These are phyloP conservation scores for Silvanus unidentatus DNA, from an alignment of 2,888 invertebrate genomes.

Conservation along the genomic window DNA sequence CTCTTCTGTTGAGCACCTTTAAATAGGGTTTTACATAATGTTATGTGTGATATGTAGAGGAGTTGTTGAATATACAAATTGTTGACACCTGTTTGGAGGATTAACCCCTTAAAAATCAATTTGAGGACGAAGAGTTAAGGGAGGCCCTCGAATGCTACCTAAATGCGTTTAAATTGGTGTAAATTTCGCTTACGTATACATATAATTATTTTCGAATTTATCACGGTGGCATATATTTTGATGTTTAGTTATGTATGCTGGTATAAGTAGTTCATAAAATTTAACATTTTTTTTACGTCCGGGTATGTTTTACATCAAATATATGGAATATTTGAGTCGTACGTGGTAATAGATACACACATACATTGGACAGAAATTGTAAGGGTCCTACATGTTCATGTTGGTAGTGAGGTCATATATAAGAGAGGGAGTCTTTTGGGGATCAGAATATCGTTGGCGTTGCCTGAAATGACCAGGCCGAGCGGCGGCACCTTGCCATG, in stretches of 20 bases:
- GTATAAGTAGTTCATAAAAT: too few species aligned
- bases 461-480: conserved; percentile 28
- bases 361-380: neutral
- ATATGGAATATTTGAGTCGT: neutral
- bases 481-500: conserved; percentile 44
- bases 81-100: too few species aligned
- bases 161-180: too few species aligned
- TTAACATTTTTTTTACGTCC: neutral
- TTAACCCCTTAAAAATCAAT: too few species aligned
- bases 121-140: too few species aligned
- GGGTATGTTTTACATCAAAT: conserved; percentile 3
- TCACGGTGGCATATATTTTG: too few species aligned
- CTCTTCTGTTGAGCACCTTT: conserved; percentile 2
- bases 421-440: conserved; percentile 24
- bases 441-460: conserved; percentile 21
- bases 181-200: too few species aligned
- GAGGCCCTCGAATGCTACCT: too few species aligned
- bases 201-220: too few species aligned
- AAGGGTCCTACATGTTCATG: conserved; percentile 9
- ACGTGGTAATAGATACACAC: too few species aligned
- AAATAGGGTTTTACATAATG: neutral
- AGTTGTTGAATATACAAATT: neutral
- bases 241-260: too few species aligned
- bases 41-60: neutral
- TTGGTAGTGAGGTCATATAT: conserved; percentile 20